phyloP scores from a whole-genome alignment of 2,797 vertebrate genomes.

The Perodicticus potto region DNA sequence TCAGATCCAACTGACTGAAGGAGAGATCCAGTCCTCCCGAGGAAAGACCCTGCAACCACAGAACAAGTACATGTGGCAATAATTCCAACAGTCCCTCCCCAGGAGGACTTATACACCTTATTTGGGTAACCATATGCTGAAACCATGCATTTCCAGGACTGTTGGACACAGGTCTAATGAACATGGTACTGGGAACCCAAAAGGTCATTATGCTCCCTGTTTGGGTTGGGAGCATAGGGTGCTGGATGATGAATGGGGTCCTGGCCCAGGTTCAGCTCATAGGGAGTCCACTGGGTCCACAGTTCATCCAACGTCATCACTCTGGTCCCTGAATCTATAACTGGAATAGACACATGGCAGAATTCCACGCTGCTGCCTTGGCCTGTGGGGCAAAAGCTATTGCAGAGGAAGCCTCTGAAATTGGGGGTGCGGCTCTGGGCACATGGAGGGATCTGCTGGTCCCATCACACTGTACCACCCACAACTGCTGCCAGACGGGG shows the following conservation, averaged over 20 bases:
- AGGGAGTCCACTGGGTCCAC: not conserved
- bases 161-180: not conserved
- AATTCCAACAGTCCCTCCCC: not conserved
- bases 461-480: not conserved
- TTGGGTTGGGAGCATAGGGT: not conserved
- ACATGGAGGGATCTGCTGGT: not conserved
- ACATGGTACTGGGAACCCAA: not conserved
- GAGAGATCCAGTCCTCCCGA: not conserved
- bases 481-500: accelerated
- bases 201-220: not conserved
- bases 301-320: too few species aligned
- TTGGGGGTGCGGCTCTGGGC: not conserved
- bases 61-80: accelerated
- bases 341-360: too few species aligned
- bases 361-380: not conserved
- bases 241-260: not conserved
- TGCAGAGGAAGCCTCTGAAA: not conserved
- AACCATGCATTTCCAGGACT: not conserved
- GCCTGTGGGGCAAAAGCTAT: not conserved
- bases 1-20: not conserved
- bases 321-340: not conserved
- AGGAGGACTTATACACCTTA: not conserved
- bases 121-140: not conserved
- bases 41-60: not conserved
- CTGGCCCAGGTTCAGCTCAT: not conserved